Evolutionary conservation across 2,888 invertebrate genomes (phyloP).

Genomic region (Eupithecia insigniata): DNA sequence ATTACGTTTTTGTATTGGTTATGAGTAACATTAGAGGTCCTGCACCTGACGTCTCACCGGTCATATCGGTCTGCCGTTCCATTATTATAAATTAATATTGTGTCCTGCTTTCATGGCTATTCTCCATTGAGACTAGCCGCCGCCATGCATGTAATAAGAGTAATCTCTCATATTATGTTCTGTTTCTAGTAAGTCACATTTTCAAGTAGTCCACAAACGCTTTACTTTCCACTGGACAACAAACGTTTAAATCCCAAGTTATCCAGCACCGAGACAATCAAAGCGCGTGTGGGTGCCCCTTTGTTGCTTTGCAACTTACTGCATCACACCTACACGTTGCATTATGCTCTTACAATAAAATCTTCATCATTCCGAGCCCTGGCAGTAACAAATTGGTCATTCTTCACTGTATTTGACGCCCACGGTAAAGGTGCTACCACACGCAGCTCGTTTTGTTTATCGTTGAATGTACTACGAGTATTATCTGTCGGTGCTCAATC

Average conservation of each 20-base stretch:
- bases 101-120: too few relatives aligned
- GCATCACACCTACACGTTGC: conserved; percentile 65
- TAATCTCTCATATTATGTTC: neutral
- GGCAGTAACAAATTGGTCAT: conserved; percentile 77
- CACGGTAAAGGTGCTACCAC: conserved; percentile 53
- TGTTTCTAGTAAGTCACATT: conserved; percentile 3
- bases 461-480: conserved; percentile 2
- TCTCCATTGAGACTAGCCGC: too few relatives aligned
- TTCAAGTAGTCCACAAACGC: conserved; percentile 23
- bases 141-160: neutral
- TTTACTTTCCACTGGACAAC: conserved; percentile 48
- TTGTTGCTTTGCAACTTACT: conserved; percentile 71
- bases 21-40: too few relatives aligned
- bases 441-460: conserved; percentile 36
- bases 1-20: too few relatives aligned
- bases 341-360: conserved; percentile 72
- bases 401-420: conserved; percentile 69
- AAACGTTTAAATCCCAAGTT: conserved; percentile 57
- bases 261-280: conserved; percentile 63
- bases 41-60: neutral
- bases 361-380: conserved; percentile 70
- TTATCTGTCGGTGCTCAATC: conserved; percentile 30
- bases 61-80: neutral
- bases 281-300: conserved; percentile 63
- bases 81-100: too few relatives aligned